These are phyloP conservation scores for Otolemur garnettii DNA, from an alignment of 2,113 vertebrate genomes.

Conservation along the genomic window DNA sequence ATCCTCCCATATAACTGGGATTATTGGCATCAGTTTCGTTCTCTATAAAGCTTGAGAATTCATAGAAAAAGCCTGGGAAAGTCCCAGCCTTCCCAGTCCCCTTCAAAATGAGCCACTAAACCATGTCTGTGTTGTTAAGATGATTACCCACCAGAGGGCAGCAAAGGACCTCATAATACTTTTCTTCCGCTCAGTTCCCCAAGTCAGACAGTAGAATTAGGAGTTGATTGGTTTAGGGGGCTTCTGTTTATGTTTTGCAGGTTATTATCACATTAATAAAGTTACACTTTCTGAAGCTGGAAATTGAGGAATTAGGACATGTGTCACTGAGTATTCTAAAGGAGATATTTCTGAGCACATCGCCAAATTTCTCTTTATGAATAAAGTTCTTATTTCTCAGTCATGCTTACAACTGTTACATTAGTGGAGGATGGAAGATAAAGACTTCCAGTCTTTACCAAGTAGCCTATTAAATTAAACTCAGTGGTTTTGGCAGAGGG, in stretches of 20 bases:
- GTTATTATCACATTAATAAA: background rate
- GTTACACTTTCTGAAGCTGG: background rate
- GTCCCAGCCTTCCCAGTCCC: background rate
- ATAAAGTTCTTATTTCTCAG: background rate
- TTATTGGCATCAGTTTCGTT: too few relatives aligned
- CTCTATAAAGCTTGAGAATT: background rate
- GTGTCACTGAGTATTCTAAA: constrained; percentile 21
- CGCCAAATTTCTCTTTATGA: background rate
- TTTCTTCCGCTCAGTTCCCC: background rate
- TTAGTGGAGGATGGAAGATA: constrained; percentile 8
- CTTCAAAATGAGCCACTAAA: background rate
- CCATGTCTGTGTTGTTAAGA: background rate
- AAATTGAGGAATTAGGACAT: background rate
- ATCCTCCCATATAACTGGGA: too few relatives aligned
- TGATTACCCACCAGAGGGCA: constrained; percentile 82
- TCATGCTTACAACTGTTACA: background rate
- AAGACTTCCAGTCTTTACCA: constrained; percentile 33
- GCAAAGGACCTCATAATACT: constrained; percentile 77
- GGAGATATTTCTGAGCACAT: background rate
- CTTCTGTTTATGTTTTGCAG: background rate
- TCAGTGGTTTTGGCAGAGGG: background rate
- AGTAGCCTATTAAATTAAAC: constrained; percentile 66
- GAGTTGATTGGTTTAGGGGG: background rate
- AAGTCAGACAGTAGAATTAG: background rate
- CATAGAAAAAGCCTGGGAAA: too few relatives aligned